These are phyloP conservation scores for Branchipolynoe longqiensis DNA, from an alignment of 2,888 invertebrate species.

Conservation along the genomic window DNA sequence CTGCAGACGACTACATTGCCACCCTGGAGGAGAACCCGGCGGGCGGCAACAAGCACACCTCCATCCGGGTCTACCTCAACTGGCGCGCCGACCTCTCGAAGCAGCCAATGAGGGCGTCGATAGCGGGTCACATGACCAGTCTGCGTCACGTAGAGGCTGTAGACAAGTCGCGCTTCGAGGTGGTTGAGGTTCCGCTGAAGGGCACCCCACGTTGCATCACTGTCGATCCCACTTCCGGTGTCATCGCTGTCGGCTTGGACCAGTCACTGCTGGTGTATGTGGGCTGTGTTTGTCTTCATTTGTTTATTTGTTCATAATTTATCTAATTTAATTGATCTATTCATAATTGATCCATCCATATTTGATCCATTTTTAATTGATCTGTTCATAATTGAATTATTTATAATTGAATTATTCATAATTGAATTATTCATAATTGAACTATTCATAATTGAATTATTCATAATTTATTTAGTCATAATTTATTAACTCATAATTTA, in stretches of 20 bases:
- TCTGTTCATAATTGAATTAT: too few relatives aligned
- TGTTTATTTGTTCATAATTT: too few relatives aligned
- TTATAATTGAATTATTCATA: too few relatives aligned
- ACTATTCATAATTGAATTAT: too few relatives aligned
- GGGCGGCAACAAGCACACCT: conserved; percentile 83
- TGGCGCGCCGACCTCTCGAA: conserved; percentile 85
- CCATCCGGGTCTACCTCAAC: conserved; percentile 88
- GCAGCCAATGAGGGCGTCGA: conserved; percentile 85
- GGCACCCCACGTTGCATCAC: conserved; percentile 83
- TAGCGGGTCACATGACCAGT: conserved; percentile 84
- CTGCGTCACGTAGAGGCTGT: conserved; percentile 33
- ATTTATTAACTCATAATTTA: too few relatives aligned
- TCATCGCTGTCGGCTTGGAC: conserved; percentile 82
- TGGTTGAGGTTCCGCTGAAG: conserved; percentile 88
- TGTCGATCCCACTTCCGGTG: conserved; percentile 78
- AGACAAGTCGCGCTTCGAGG: conserved; percentile 83
- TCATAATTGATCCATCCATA: too few relatives aligned
- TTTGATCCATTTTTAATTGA: too few relatives aligned
- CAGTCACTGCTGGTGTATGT: conserved; percentile 84
- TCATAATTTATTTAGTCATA: too few relatives aligned
- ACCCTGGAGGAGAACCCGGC: conserved; percentile 84
- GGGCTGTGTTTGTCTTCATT: too few relatives aligned
- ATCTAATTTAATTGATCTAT: too few relatives aligned
- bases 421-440: too few relatives aligned
- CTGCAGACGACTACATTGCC: conserved; percentile 86